Percentiles rank a stretch among this genome's conserved stretches.
These are phyloP conservation scores for Halichoerus grypus DNA, from an alignment of 2,113 vertebrate species.

Conservation along the genomic window DNA sequence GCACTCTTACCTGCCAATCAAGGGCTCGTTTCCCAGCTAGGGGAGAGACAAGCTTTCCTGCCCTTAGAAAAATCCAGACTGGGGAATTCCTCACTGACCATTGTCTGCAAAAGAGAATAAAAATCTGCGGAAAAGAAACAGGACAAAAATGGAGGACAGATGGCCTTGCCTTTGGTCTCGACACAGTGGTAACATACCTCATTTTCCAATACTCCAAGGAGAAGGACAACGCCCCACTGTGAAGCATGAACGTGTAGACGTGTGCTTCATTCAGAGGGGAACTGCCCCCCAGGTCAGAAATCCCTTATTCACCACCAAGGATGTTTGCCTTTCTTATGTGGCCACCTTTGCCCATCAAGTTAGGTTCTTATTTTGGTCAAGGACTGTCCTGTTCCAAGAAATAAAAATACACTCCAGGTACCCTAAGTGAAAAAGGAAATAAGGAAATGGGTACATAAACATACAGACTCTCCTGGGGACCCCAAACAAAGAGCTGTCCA, in stretches of 20 bases:
- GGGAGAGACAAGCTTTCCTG: neutral
- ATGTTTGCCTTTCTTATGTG: neutral
- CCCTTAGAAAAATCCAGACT: neutral
- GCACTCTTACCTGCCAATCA: neutral
- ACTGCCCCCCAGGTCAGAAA: neutral
- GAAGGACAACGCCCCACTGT: neutral
- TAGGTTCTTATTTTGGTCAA: neutral
- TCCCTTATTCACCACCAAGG: neutral
- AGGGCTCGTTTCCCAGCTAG: rapidly evolving
- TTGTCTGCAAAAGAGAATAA: neutral
- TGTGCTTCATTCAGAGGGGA: neutral
- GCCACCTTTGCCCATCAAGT: neutral
- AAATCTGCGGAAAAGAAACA: neutral
- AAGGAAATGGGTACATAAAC: neutral
- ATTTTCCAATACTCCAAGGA: neutral
- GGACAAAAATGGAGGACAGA: neutral
- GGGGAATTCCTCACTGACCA: neutral
- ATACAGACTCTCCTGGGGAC: neutral
- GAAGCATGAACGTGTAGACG: neutral
- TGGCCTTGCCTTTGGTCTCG: neutral
- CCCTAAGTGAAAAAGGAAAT: neutral
- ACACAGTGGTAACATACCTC: neutral
- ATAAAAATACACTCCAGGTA: conserved; percentile 30
- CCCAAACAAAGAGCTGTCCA: neutral
- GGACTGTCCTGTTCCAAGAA: neutral